Base-by-base conservation (phyloP, 2,888 invertebrate species). In the Gandaritis pyraliata region DNA sequence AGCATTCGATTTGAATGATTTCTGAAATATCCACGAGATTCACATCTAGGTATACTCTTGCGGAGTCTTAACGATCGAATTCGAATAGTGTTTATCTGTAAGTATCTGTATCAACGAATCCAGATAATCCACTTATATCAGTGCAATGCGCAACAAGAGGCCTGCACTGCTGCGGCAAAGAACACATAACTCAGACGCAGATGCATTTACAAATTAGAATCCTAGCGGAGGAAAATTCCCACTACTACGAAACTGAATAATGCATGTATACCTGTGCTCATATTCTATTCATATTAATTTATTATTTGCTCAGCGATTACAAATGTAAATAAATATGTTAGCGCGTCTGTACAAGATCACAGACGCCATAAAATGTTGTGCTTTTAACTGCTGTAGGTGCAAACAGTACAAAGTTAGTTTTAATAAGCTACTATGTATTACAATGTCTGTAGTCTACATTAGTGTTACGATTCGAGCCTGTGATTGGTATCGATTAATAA, bases 251-350 rank as follows among this genome's bases (percentile, higher is more conserved):
- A 23, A 23, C 23, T 23, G 23, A 23, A 23, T 23, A 23, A 6
- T 23, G 23, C 23, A 23, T 23, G 23, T 6, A 23, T 23, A 23
- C 23, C 23, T 23, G 5, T 5, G 5, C 23, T 23, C 23, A 23
- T 23, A 23, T 23, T 15, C 33, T 48, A 15, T 13, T 48, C 10
- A 13, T 33, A 11, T 11, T 33, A 15, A 30, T 30, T 48, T 11
- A 11, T 6, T 49, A 36, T 41, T 13, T 46, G 46, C 57, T 10
- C 39, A 11, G 18, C 53, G 50, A 47, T 36, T 51, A 55, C 41
- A 55, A 66, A 74, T 74, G 74, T 80, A 80, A 80, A 80, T 81
- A 78, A 74, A 70, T 71, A 62, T 67, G 51, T 47, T 56, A 45
- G 55, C 47, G 41, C 30, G 69, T 71, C 69, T 74, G 72, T 68